Base-by-base conservation (phyloP, 2,113 vertebrate genomes). In the Gobius niger region DNA sequence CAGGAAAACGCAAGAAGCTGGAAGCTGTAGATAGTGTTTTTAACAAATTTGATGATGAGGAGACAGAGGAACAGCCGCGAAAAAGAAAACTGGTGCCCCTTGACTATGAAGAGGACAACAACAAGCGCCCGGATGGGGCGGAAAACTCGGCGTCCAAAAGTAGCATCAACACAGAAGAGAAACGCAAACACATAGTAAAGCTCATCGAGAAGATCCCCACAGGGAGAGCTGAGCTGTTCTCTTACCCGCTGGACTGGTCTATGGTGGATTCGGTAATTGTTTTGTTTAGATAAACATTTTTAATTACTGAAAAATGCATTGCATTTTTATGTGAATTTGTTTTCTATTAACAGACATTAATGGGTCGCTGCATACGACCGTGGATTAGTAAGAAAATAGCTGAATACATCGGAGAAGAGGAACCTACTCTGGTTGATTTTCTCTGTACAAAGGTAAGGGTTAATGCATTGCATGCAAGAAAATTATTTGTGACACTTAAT, bases 331-430 rank as follows among this genome's bases (percentile, higher is more conserved):
- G 4, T 14, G 10, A 1, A 60, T 5, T 62, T 67, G 9, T 72
- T 65, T 0, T 78, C 12, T 46, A 15, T 14, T 24, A 68, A 9
- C 61, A 99, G 96, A 96, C 94, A 18, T 77, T 99, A 82, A 99
- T 99, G 98, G 97, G 99, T 82, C 94, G 96, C n/a, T 94, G 96
- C 82, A 98, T 99, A 83, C 94, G 93, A 89, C 97, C 97, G 0
- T 99, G 98, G 98, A 99, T 99, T 83, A 99, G 99, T 85, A 99
- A 99, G 91, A 99, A 99, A 91, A 99, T 99, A 66, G 98, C 99
- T 85, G 98, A 99, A 87, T 99, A 99, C 89, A 99, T 99, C 60
- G 98, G 97, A 46, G 98, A 99, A 92, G 98, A 99, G 88, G 98
- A 99, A 90, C 93, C 97, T 63, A 99, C 96, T 0, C 87, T 99